A percentile compares a stretch with the other conserved stretches of the same genome.
Evolutionary conservation across 2,797 vertebrate species (phyloP).

Genomic region (Ctenopoma multispine): DNA sequence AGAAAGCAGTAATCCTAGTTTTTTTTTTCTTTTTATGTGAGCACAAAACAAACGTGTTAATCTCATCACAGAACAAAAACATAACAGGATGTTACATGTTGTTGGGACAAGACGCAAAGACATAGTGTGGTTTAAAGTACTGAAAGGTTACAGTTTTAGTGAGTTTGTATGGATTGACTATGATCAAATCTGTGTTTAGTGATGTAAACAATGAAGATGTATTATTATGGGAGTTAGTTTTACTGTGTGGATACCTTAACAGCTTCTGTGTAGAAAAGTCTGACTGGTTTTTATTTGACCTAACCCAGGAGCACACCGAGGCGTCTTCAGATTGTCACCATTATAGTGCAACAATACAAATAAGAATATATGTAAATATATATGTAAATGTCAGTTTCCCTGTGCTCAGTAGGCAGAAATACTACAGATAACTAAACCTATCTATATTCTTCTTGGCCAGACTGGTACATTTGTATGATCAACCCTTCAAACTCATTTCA

Average conservation of each 20-base stretch:
- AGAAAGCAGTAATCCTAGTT: not conserved
- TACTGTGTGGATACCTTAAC: not conserved
- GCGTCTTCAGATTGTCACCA: not conserved
- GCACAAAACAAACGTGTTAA: not conserved
- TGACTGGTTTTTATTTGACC: not conserved
- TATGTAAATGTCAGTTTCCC: too few species aligned
- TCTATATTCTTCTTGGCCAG: not conserved
- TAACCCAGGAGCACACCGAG: not conserved
- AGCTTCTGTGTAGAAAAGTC: not conserved
- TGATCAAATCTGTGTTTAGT: too few species aligned
- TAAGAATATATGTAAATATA: too few species aligned
- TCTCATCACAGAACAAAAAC: not conserved
- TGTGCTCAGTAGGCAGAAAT: too few species aligned
- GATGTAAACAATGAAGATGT: not conserved
- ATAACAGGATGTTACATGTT: not conserved
- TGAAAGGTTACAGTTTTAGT: not conserved
- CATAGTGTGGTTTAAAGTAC: not conserved
- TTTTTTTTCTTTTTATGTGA: not conserved
- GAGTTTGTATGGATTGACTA: too few species aligned
- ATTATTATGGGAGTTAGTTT: too few species aligned
- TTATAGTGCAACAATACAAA: not conserved
- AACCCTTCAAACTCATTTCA: conserved; percentile 28
- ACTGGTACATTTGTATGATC: conserved; percentile 15
- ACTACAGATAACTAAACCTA: too few species aligned
- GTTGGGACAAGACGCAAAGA: not conserved